Evolutionary conservation across 1,140 invertebrate genomes (phyloP), one percentile per base, ranked within the genome.

Genomic region (Bombus picipes): DNA sequence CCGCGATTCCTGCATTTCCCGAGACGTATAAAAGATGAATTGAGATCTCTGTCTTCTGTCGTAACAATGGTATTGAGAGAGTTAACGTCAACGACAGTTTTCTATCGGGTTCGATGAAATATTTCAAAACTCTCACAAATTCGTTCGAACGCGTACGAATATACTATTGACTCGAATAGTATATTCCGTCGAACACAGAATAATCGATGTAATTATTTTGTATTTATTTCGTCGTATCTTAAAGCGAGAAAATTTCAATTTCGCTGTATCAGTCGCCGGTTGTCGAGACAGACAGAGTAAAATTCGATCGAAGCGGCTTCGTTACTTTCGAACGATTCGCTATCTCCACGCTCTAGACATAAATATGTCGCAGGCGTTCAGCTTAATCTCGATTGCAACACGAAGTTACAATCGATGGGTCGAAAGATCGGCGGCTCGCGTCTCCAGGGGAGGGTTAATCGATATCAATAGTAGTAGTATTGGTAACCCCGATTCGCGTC

Each of bases 401-500:
- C 13, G 10, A 41, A n/a, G 37, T 53, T 70, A 71, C 12, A 74
- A 68, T 43, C 41, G 53, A 70, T 34, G 28, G 32, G 57, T 57
- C 62, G 73, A 77, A 77, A 41, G 71, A 81, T 81, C 78, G 78
- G 47, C 57, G 25, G 53, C 37, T 15, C n/a, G 34, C 18, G 41
- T 57, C 78, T 65, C 43, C 43, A n/a, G 34, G 72, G 83, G 57
- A 59, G 77, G 70, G 57, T 87, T 80, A 85, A 87, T 87, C 83
- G 87, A 88, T 88, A 87, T 78, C 65, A 80, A 86, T 88, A 34
- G 80, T 71, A 47, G 80, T 75, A 78, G 85, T 88, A 86, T 86
- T 83, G 88, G 89, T 89, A 90, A 75, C 78, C 87, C 65, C 76
- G 85, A 87, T 87, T 88, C 85, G 57, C 86, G 76, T 79, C 91